These are phyloP conservation scores for Rhabdophis nuchalis DNA, from an alignment of 2,797 vertebrate genomes.

Conservation along the genomic window DNA sequence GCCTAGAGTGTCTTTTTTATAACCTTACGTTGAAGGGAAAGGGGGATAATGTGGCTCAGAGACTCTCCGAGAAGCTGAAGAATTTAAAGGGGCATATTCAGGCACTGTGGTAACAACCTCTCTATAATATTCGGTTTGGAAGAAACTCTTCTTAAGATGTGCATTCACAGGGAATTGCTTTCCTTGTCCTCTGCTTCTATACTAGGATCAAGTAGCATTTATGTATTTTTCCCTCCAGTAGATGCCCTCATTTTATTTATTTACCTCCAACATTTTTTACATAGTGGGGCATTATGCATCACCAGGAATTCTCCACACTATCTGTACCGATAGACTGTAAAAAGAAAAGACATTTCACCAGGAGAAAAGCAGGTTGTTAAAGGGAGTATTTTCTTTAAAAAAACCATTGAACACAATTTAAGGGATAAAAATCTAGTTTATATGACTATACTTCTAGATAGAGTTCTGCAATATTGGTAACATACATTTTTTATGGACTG, in stretches of 20 bases:
- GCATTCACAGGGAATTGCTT: background rate
- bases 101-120: background rate
- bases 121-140: background rate
- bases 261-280: background rate
- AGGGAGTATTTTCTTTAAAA: background rate
- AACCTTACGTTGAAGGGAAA: background rate
- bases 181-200: background rate
- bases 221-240: background rate
- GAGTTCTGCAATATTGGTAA: constrained; percentile 41
- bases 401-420: no score
- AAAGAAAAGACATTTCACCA: constrained; percentile 9
- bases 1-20: background rate
- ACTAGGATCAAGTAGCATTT: background rate
- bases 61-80: background rate
- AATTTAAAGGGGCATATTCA: background rate
- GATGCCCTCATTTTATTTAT: background rate
- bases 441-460: no score
- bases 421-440: no score
- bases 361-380: background rate
- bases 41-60: background rate
- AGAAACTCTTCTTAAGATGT: background rate
- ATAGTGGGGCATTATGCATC: background rate
- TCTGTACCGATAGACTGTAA: background rate
- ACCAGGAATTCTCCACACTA: background rate
- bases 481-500: constrained; percentile 61